These are phyloP conservation scores for Rhea pennata DNA, from an alignment of 2,113 vertebrate species.

Conservation along the genomic window DNA sequence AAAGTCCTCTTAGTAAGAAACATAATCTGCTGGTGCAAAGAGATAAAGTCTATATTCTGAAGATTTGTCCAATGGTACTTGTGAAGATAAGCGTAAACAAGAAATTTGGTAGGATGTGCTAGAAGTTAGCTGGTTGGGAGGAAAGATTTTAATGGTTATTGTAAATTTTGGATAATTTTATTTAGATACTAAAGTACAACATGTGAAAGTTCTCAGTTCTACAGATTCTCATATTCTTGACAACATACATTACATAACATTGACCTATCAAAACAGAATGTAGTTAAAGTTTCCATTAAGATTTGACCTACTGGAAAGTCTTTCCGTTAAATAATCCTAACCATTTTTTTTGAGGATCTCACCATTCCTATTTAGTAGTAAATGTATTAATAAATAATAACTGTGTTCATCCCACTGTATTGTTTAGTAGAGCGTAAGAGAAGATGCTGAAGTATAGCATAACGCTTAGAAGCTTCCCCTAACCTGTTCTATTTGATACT, in stretches of 20 bases:
- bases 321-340: not conserved
- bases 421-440: not conserved
- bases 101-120: not conserved
- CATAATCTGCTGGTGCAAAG: not conserved
- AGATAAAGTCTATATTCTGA: not conserved
- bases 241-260: not conserved
- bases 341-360: not conserved
- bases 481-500: not conserved
- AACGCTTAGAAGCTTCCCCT: not conserved
- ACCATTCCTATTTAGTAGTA: not conserved
- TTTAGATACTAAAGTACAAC: not conserved
- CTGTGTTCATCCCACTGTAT: not conserved
- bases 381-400: not conserved
- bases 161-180: not conserved
- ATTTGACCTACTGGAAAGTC: not conserved
- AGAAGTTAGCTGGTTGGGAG: not conserved
- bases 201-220: not conserved
- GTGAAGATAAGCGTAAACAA: not conserved
- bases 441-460: not conserved
- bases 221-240: not conserved
- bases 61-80: not conserved
- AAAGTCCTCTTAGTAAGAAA: not conserved
- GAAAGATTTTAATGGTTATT: not conserved
- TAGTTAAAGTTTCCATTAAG: not conserved
- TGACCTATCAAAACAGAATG: not conserved